These are phyloP conservation scores for Oxyteleia sp. DNA, from an alignment of 2,888 invertebrate species.

Conservation along the genomic window DNA sequence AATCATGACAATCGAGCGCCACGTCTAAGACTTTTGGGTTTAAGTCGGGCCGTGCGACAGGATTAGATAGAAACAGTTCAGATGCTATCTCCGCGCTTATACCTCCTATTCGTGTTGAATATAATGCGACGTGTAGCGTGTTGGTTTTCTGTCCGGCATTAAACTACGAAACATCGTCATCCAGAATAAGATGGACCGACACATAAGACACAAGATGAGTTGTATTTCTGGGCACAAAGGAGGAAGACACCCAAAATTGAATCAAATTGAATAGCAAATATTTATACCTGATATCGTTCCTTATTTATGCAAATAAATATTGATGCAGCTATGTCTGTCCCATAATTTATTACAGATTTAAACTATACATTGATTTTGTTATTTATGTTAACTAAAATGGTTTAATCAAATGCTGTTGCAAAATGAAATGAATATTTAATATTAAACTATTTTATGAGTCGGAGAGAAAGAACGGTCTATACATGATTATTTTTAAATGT, in stretches of 20 bases:
- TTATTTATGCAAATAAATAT: constrained; percentile 11
- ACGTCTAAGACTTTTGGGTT: constrained; percentile 10
- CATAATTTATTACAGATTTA: too few relatives aligned
- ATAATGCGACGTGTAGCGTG: constrained; percentile 27
- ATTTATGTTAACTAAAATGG: too few relatives aligned
- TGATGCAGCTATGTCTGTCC: too few relatives aligned
- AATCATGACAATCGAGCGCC: constrained; percentile 44
- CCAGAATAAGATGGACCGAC: constrained; percentile 5
- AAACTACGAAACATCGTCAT: constrained; percentile 35
- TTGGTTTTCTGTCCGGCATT: constrained; percentile 34
- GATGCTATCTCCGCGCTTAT: constrained; percentile 47
- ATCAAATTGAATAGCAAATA: constrained; percentile 7
- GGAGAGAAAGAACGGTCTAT: too few relatives aligned
- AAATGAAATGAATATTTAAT: too few relatives aligned
- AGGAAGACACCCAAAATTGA: neutral
- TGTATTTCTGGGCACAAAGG: constrained; percentile 7
- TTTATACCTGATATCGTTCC: neutral
- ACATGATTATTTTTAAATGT: too few relatives aligned
- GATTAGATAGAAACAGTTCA: constrained; percentile 50
- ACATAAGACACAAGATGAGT: constrained; percentile 27
- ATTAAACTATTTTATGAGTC: too few relatives aligned
- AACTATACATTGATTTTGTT: too few relatives aligned
- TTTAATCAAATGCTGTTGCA: too few relatives aligned
- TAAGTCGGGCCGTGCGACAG: constrained; percentile 2
- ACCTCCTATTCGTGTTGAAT: constrained; percentile 24